A percentile compares a stretch with the other conserved stretches of the same genome.
Conservation (phyloP, 2,888 invertebrate genomes). For the Cataglyphis livida region DNA sequence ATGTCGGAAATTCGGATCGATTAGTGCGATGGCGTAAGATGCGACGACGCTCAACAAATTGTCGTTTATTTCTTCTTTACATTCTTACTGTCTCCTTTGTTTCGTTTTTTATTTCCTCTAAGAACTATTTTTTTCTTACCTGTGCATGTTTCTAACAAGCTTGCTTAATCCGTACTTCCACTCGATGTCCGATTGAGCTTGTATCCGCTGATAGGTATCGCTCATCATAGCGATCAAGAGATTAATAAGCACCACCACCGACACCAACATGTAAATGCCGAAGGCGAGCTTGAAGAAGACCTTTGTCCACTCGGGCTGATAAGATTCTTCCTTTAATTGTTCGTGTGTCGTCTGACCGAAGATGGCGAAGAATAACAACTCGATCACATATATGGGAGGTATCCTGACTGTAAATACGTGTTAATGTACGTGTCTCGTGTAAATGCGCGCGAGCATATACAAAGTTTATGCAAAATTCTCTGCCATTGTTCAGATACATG, state of each 20-base stretch:
- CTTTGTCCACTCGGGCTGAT: conserved; percentile 94
- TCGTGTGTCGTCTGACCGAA: conserved; percentile 97
- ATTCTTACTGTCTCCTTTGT: not conserved
- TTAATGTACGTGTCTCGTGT: conserved; percentile 62
- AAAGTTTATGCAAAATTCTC: conserved; percentile 39
- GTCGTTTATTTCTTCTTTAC: not conserved
- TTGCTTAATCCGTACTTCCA: conserved; percentile 99
- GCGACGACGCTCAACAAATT: not conserved
- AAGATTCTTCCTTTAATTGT: conserved; percentile 90
- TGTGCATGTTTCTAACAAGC: conserved; percentile 98
- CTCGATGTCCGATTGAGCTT: conserved; percentile 99
- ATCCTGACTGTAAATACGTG: conserved; percentile 92
- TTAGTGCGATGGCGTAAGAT: not conserved
- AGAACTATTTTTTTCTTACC: conserved; percentile 74
- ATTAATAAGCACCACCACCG: conserved; percentile 99
- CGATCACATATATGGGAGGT: conserved; percentile 97
- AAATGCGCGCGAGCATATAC: conserved; percentile 16
- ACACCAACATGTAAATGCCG: conserved; percentile 99
- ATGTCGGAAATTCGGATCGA: conserved; percentile 54
- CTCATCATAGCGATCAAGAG: conserved; percentile 99
- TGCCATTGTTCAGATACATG: conserved; percentile 19
- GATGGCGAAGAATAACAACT: conserved; percentile 99
- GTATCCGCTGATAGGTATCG: conserved; percentile 99
- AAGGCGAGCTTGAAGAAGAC: conserved; percentile 95
- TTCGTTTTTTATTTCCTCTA: not conserved